Base-by-base conservation (phyloP, 2,797 vertebrate genomes). In the Pyrrhura leucotis region DNA sequence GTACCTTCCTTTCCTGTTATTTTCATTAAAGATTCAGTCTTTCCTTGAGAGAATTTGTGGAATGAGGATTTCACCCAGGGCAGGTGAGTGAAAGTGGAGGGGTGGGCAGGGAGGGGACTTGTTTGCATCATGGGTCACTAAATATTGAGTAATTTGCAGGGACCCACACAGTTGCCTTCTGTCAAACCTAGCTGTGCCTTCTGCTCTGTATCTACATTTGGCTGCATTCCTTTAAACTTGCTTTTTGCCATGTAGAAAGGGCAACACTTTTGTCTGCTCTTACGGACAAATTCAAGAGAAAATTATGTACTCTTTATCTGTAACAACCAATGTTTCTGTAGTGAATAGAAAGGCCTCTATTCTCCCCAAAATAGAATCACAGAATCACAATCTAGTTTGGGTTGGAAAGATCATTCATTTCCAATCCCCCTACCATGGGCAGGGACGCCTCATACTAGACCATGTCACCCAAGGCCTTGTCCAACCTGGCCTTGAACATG, bases 61-160 rank as follows among this genome's bases (percentile, higher is more conserved):
- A 80, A 91, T 74, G 85, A 91, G 22, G 48, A 2, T 18, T 89
- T 95, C 79, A 75, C n/a, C 45, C 68, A 14, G 14, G 40, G 40
- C 48, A 83, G 21, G 53, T 61, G 79, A 86, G 62, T 53, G 66
- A 86, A 88, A 90, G 58, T 18, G 33, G 14, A 50, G 23, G 3
- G 26, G 25, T 12, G 40, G 58, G 23, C 17, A 75, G 51, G 29
- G 47, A 67, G 10, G 26, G 12, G 31, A 21, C 1, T 33, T 33
- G 12, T 50, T 88, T 90, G 91, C 39, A 7, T 72, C 76, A 66
- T 18, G 31, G 54, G 54, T 94, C 81, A 77, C 37, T 51, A 26
- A 12, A 14, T 7, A 0, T 9, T 16, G 65, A 77, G 37, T 29
- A 58, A 42, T 73, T 72, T 47, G 22, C 53, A 39, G 44, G 23